Evolutionary conservation across 2,888 invertebrate genomes (phyloP).

Genomic region (Formica aserva): DNA sequence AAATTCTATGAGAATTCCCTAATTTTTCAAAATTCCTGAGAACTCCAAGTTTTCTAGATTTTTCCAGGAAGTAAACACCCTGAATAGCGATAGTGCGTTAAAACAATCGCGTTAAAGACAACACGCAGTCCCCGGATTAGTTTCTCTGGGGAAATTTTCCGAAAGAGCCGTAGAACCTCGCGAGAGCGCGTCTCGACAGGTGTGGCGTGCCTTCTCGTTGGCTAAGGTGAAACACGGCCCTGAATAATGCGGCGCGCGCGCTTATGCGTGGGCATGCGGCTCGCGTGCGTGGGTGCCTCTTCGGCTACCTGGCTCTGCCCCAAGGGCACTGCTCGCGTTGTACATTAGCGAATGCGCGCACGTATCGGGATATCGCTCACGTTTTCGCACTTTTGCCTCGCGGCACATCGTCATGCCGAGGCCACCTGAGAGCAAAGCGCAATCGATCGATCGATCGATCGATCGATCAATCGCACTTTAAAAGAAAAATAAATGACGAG

Average conservation of each 20-base stretch:
- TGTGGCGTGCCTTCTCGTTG: constrained; percentile 66
- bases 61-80: no score
- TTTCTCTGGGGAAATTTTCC: constrained; percentile 2
- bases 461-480: constrained; percentile 16
- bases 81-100: no score
- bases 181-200: constrained; percentile 54
- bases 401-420: neutral
- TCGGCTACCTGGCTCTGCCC: constrained; percentile 77
- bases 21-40: no score
- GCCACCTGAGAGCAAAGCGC: constrained; percentile 26
- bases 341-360: constrained; percentile 63
- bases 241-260: constrained; percentile 66
- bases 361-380: constrained; percentile 63
- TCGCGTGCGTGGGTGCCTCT: constrained; percentile 75
- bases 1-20: no score
- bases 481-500: constrained; percentile 7
- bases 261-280: constrained; percentile 69
- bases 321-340: constrained; percentile 72
- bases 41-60: no score
- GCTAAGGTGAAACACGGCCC: constrained; percentile 65
- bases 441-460: neutral
- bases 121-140: neutral
- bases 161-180: neutral
- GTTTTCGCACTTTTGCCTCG: constrained; percentile 49
- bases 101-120: neutral